These are phyloP conservation scores for Bucco capensis DNA, from an alignment of 2,113 vertebrate genomes.

Conservation along the genomic window DNA sequence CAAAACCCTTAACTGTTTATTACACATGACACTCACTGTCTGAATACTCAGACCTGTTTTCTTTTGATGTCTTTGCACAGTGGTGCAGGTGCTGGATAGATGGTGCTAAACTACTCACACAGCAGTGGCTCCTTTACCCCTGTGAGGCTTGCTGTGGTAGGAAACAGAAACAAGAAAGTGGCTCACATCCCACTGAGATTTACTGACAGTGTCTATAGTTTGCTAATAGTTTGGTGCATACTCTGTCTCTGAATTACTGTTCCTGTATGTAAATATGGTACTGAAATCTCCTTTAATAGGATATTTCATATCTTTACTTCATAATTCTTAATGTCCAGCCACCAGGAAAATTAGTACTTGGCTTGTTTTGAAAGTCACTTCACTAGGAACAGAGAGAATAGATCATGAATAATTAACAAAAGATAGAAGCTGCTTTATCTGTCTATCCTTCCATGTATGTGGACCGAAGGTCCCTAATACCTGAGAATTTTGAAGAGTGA, in stretches of 20 bases:
- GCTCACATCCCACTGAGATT: background rate
- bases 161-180: background rate
- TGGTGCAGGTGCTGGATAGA: background rate
- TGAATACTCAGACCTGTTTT: background rate
- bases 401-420: background rate
- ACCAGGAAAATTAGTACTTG: conserved; percentile 18
- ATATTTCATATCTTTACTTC: background rate
- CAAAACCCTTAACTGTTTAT: background rate
- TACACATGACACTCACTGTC: background rate
- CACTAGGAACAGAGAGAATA: background rate
- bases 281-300: background rate
- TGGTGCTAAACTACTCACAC: background rate
- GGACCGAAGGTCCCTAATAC: background rate
- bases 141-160: background rate
- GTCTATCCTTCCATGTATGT: background rate
- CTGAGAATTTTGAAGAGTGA: background rate
- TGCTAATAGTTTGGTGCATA: background rate
- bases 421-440: background rate
- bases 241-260: background rate
- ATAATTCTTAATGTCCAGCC: conserved; percentile 25
- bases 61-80: background rate
- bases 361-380: conserved; percentile 17
- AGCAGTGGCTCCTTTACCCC: background rate
- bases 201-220: background rate
- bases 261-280: background rate